phyloP scores from a whole-genome alignment of 2,113 vertebrate species.

The Sander lucioperca region DNA sequence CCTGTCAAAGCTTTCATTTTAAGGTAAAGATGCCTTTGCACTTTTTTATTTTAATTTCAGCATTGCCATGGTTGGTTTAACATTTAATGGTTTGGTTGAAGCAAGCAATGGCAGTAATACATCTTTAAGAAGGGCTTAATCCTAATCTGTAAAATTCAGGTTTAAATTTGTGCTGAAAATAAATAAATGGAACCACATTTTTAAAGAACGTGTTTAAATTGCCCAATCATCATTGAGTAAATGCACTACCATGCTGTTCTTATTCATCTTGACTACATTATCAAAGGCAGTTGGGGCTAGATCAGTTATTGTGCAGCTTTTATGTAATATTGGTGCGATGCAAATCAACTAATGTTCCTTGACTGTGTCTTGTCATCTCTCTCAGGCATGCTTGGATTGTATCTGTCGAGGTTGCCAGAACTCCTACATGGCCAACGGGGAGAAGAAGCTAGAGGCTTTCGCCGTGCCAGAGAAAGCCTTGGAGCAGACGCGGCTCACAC shows the following conservation, averaged over 20 bases:
- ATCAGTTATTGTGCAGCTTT: background rate
- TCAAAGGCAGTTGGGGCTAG: too few species aligned
- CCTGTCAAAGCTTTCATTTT: background rate
- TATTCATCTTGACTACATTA: background rate
- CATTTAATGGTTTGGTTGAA: background rate
- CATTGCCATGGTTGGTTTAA: background rate
- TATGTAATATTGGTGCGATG: background rate
- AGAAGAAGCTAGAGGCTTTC: slow-evolving; percentile 99
- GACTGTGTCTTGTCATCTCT: background rate
- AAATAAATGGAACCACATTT: background rate
- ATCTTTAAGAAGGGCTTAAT: background rate
- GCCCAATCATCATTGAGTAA: background rate
- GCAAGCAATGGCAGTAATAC: background rate
- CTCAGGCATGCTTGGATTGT: slow-evolving; percentile 94
- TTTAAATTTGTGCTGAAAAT: background rate
- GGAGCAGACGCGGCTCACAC: slow-evolving; percentile 97
- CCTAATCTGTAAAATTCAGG: background rate
- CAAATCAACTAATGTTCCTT: background rate
- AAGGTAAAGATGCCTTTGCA: too few species aligned
- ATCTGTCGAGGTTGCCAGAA: slow-evolving; percentile 99
- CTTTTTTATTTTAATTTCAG: background rate
- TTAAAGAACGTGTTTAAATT: background rate
- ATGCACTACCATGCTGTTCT: background rate
- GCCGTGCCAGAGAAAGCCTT: slow-evolving; percentile 98
- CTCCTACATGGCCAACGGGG: slow-evolving; percentile 98